phyloP scores from a whole-genome alignment of 1,140 invertebrate genomes.

The Druon quercuslanigerum region DNA sequence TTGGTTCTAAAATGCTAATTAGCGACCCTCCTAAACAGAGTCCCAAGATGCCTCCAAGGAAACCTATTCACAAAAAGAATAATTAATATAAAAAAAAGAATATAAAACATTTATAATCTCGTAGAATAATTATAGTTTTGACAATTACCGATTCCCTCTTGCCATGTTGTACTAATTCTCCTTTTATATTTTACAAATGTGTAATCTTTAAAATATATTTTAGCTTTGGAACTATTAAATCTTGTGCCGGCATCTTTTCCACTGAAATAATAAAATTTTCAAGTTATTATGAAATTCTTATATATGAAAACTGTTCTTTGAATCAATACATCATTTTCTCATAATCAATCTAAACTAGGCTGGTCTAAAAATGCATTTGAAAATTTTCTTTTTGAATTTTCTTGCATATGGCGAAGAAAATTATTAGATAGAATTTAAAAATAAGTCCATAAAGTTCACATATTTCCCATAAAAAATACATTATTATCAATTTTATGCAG shows the following conservation, averaged over 20 bases:
- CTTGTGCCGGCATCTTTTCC: neutral
- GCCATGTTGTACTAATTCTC: neutral
- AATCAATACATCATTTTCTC: no score
- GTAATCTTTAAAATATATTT: slow-evolving; percentile 10
- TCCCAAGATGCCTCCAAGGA: neutral
- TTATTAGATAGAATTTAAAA: no score
- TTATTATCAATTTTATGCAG: no score
- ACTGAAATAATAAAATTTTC: neutral
- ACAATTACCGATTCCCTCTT: neutral
- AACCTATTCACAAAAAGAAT: neutral
- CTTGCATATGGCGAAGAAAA: no score
- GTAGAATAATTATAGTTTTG: neutral
- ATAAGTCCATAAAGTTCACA: no score
- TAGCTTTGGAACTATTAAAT: neutral
- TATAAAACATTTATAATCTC: neutral
- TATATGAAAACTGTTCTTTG: no score
- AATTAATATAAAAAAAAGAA: neutral
- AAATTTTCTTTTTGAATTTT: no score
- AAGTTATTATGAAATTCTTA: no score
- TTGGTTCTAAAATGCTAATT: neutral
- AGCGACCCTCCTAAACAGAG: slow-evolving; percentile 1
- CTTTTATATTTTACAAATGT: slow-evolving; percentile 13
- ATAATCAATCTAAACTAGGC: no score
- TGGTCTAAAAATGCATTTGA: no score
- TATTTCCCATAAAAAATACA: no score